phyloP scores from a whole-genome alignment of 2,797 vertebrate genomes.

The Vespertilio murinus region DNA sequence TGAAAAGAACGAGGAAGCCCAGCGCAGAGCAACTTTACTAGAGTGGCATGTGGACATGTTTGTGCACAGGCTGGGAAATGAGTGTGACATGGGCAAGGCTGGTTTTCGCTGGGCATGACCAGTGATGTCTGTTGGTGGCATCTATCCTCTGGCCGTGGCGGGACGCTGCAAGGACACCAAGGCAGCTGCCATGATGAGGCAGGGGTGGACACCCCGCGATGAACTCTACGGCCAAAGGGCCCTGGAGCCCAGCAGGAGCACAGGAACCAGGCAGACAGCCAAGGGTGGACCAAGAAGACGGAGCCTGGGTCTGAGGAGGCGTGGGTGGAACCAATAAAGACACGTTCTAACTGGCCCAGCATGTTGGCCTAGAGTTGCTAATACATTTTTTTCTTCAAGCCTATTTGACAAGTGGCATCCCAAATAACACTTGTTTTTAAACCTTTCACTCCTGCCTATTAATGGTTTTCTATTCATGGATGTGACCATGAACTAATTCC shows the following conservation, averaged over 20 bases:
- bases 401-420: not conserved
- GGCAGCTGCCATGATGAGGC: not conserved
- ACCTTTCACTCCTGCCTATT: not conserved
- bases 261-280: not conserved
- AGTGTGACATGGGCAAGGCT: too few species aligned
- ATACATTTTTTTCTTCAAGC: not conserved
- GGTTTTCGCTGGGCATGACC: not conserved
- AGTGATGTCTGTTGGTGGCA: not conserved
- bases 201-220: not conserved
- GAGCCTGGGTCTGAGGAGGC: not conserved
- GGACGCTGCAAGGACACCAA: not conserved
- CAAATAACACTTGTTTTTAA: not conserved
- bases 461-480: not conserved
- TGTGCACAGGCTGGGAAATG: not conserved
- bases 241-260: not conserved
- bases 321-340: not conserved
- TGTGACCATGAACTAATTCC: not conserved
- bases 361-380: not conserved
- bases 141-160: fast-evolving
- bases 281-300: not conserved
- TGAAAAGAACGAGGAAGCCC: not conserved
- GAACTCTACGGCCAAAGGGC: not conserved
- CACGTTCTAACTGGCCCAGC: not conserved
- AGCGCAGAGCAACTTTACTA: not conserved
- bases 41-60: not conserved